These are phyloP conservation scores for Mormoops blainvillei DNA, from an alignment of 2,113 vertebrate genomes.

Conservation along the genomic window DNA sequence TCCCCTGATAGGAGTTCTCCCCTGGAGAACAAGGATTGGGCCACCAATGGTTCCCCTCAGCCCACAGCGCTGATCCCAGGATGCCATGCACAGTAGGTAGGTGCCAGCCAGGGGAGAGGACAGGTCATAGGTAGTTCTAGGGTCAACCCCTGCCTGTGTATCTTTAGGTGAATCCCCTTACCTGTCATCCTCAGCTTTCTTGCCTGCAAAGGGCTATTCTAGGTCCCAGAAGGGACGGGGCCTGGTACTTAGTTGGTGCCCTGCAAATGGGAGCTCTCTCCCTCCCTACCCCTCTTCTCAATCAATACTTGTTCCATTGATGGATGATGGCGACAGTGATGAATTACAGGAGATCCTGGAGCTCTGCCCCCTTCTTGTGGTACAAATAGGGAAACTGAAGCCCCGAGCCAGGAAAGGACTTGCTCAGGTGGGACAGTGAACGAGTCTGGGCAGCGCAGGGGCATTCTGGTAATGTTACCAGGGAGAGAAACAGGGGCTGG, in stretches of 20 bases:
- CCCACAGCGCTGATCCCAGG: not conserved
- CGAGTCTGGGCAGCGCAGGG: not conserved
- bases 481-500: not conserved
- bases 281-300: not conserved
- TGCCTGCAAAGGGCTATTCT: not conserved
- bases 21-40: not conserved
- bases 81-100: not conserved
- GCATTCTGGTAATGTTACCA: not conserved
- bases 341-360: not conserved
- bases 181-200: not conserved
- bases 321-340: constrained; percentile 43
- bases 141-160: not conserved
- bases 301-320: constrained; percentile 61
- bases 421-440: not conserved
- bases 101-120: not conserved
- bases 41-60: not conserved
- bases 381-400: not conserved
- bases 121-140: not conserved
- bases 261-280: constrained; percentile 9
- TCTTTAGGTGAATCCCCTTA: not conserved
- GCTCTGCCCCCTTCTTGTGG: not conserved
- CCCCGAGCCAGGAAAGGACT: not conserved
- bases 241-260: not conserved
- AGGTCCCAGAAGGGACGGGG: not conserved
- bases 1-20: not conserved